Conservation (phyloP, 1,140 invertebrate genomes). For the Calephelis nemesis region DNA sequence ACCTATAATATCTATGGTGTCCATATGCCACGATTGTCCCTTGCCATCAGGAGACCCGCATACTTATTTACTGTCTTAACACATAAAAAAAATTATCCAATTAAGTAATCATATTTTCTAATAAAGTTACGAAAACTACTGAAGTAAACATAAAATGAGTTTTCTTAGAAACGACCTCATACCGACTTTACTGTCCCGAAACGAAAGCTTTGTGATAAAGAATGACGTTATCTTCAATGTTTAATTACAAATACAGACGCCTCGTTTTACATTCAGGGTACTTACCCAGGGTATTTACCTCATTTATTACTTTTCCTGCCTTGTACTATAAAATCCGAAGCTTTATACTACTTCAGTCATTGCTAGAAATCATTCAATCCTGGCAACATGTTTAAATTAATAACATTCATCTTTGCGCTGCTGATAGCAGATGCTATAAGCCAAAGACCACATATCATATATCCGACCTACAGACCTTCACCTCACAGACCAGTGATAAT, state of each 20-base stretch:
- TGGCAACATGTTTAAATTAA: slow-evolving; percentile 38
- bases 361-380: not conserved
- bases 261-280: not conserved
- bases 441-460: slow-evolving; percentile 39
- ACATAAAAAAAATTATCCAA: too few species aligned
- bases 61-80: too few species aligned
- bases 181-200: not conserved
- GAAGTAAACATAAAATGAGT: not conserved
- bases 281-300: not conserved
- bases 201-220: not conserved
- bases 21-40: too few species aligned
- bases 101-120: too few species aligned
- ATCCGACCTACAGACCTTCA: slow-evolving; percentile 44
- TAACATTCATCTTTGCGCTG: slow-evolving; percentile 30
- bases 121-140: not conserved
- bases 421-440: slow-evolving; percentile 36
- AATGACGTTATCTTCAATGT: not conserved
- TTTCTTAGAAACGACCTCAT: not conserved
- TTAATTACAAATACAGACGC: not conserved
- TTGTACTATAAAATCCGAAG: not conserved
- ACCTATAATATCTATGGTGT: too few species aligned
- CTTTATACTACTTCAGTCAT: not conserved
- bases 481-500: slow-evolving; percentile 32
- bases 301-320: not conserved
- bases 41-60: too few species aligned